Evolutionary conservation across 1,140 invertebrate species (phyloP), one percentile per base, ranked within the genome.

Genomic region (Prorops nasuta): DNA sequence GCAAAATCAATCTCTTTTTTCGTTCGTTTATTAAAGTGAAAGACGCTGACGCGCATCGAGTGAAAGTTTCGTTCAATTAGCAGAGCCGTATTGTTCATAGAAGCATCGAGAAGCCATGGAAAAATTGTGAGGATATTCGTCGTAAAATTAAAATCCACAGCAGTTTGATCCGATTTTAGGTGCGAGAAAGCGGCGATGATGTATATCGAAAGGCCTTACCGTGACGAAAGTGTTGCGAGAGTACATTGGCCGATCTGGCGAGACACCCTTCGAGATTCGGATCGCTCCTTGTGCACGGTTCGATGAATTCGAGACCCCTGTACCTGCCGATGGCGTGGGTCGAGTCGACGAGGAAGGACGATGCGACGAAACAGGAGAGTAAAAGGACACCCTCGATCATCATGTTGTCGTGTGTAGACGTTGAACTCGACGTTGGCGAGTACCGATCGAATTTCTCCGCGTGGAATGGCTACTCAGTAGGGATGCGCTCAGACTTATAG

Each of bases 181-280:
- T n/a, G n/a, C n/a, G n/a, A n/a, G n/a, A n/a, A n/a, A n/a, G n/a
- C n/a, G n/a, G n/a, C n/a, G n/a, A n/a, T n/a, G n/a, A n/a, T n/a
- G n/a, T n/a, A 28, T 28, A 4, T 4, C 10, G 10, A 28, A 4
- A 28, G 10, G 10, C 39, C 60, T 71, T 56, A 80, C 83, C 83
- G 49, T 70, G 54, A 48, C 84, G 81, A 47, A 90, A 82, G 57
- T 85, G 80, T 42, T 84, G 81, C 1, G 86, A 81, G 18, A 91
- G 78, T 44, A 79, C 78, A 66, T 91, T 91, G 47, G 87, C 86
- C 15, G 86, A 85, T 49, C 82, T 81, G 12, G 83, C 79, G 3
- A 91, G 72, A 59, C 89, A 91, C 8, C 79, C 76, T 56, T 91
- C 88, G 1, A 91, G 72, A n/a, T 84, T 76, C 1, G 83, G 82